Percentiles rank a stretch among this genome's conserved stretches.
Evolutionary conservation across 2,113 vertebrate species (phyloP).

Genomic region (Sebastes schlegelii): DNA sequence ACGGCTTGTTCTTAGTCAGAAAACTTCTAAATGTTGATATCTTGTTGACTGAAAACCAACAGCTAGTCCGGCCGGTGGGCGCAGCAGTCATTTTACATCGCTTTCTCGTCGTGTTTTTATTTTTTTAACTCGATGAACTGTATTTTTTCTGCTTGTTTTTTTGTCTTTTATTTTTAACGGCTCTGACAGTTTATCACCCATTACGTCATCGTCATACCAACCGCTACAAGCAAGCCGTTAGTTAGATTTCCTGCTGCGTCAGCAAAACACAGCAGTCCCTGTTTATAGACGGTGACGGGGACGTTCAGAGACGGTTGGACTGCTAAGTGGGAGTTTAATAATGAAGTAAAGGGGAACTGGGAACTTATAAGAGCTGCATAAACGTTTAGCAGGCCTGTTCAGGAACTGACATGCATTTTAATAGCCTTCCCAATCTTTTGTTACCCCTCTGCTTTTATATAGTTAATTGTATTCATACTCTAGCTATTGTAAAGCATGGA

Average conservation of each 20-base stretch:
- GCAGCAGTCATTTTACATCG: neutral
- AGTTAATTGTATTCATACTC: neutral
- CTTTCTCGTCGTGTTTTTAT: neutral
- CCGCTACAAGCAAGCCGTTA: conserved; percentile 33
- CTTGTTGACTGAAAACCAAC: neutral
- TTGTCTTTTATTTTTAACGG: neutral
- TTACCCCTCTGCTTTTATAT: neutral
- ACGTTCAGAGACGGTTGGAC: neutral
- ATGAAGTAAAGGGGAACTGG: neutral
- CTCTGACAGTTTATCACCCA: conserved; percentile 28
- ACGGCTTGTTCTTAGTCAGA: neutral
- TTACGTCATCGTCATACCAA: conserved; percentile 70
- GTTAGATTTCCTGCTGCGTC: conserved; percentile 69
- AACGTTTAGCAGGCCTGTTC: neutral
- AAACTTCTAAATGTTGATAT: conserved; percentile 6
- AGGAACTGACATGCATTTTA: conserved; percentile 9
- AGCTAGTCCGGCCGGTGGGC: neutral
- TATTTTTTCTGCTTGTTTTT: neutral
- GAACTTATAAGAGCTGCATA: neutral
- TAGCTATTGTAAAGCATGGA: neutral
- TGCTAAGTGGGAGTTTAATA: neutral
- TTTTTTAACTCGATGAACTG: too few relatives aligned
- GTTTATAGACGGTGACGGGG: neutral
- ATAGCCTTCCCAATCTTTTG: neutral
- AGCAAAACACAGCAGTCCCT: conserved; percentile 40